These are phyloP conservation scores for Prietella phreatophila DNA, from an alignment of 2,113 vertebrate species.

Conservation along the genomic window DNA sequence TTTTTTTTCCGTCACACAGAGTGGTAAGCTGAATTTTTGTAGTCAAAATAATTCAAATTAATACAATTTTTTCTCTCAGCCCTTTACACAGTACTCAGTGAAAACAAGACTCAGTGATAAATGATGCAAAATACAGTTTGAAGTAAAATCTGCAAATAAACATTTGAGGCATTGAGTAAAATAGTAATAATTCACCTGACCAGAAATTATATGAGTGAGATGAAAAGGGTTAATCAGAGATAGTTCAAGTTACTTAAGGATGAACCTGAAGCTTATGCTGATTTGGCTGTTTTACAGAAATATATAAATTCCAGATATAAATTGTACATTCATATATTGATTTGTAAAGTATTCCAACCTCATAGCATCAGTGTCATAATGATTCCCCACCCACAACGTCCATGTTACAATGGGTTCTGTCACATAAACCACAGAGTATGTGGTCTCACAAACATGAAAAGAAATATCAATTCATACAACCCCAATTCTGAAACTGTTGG, in stretches of 20 bases:
- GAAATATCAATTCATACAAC: neutral
- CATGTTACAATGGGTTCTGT: too few relatives aligned
- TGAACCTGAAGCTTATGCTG: too few relatives aligned
- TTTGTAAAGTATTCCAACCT: neutral
- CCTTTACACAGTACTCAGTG: neutral
- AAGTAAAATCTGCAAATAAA: neutral
- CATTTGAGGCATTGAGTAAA: neutral
- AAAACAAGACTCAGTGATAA: neutral
- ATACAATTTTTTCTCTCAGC: too few relatives aligned
- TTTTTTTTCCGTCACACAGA: neutral
- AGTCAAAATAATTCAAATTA: too few relatives aligned
- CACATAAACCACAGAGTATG: too few relatives aligned
- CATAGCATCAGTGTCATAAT: too few relatives aligned
- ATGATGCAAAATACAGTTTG: neutral
- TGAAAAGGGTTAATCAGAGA: neutral
- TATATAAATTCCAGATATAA: neutral
- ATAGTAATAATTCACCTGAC: neutral
- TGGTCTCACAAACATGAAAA: too few relatives aligned
- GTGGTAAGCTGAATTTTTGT: neutral
- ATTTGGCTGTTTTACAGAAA: neutral
- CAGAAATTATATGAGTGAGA: neutral
- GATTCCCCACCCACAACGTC: too few relatives aligned
- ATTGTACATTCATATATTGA: neutral
- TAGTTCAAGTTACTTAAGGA: neutral
- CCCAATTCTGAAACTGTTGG: too few relatives aligned